Evolutionary conservation across 2,888 invertebrate genomes (phyloP).

Genomic region (Cataglyphis rosenhaueri): DNA sequence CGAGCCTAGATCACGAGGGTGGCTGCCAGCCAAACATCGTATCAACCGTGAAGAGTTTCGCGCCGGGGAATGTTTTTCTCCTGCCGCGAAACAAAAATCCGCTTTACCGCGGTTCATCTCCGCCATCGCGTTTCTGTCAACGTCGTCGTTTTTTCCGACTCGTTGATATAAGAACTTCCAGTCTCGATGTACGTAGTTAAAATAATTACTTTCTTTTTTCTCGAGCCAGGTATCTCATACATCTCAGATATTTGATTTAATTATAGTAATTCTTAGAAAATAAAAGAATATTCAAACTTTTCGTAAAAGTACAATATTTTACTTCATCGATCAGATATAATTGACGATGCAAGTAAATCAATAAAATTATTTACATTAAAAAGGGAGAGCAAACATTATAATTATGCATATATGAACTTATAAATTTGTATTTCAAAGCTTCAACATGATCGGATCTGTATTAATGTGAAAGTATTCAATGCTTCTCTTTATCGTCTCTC

Average conservation of each 20-base stretch:
- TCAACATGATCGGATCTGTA: neutral
- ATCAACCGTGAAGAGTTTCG: constrained; percentile 54
- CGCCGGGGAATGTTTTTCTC: constrained; percentile 54
- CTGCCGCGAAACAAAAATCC: constrained; percentile 62
- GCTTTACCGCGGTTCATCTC: constrained; percentile 40
- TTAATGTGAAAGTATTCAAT: neutral
- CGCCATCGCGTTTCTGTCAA: constrained; percentile 27
- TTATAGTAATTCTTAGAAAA: neutral
- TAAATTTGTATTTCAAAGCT: constrained; percentile 1
- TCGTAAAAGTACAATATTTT: neutral
- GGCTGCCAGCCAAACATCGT: constrained; percentile 45
- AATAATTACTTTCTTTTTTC: constrained; percentile 1
- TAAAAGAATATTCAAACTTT: neutral
- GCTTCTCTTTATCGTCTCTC: constrained; percentile 4
- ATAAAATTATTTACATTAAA: neutral
- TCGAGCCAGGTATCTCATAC: neutral
- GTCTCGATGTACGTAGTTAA: constrained; percentile 24
- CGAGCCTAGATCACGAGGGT: constrained; percentile 20
- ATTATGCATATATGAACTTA: neutral
- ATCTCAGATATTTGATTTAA: constrained; percentile 2
- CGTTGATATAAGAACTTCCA: constrained; percentile 39
- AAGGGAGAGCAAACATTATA: neutral
- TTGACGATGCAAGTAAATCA: neutral
- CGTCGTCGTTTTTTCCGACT: constrained; percentile 33
- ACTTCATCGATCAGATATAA: neutral